phyloP scores from a whole-genome alignment of 2,888 invertebrate genomes.

The Eurytoma californica region DNA sequence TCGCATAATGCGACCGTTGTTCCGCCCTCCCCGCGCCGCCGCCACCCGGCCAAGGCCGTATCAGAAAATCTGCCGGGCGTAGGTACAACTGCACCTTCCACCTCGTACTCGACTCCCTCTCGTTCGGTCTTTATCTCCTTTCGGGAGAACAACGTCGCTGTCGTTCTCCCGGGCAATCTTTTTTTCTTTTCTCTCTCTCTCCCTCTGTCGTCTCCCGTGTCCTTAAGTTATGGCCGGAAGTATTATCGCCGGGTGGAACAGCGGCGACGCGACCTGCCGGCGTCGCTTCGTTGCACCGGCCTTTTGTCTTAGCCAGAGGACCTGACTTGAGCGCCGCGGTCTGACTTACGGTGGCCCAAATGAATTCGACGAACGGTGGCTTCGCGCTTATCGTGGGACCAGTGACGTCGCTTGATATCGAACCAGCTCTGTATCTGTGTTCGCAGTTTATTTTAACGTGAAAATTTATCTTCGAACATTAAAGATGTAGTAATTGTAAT shows the following conservation, averaged over 20 bases:
- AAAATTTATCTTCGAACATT: conserved; percentile 5
- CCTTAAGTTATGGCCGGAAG: conserved; percentile 48
- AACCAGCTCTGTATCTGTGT: neutral
- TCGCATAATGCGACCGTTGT: too few species aligned
- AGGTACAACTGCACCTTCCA: neutral
- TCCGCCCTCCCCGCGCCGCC: neutral
- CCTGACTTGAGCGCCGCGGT: neutral
- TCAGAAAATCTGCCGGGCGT: conserved; percentile 6
- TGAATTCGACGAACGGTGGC: conserved; percentile 13
- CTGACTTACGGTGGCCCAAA: neutral
- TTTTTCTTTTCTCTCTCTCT: neutral
- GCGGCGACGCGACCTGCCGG: neutral
- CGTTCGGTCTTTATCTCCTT: neutral
- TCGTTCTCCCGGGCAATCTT: too few species aligned
- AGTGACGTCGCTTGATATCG: neutral
- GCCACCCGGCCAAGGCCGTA: conserved; percentile 18
- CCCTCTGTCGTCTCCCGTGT: neutral
- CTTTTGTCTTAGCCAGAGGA: neutral
- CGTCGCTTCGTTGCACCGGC: neutral
- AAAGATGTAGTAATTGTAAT: too few species aligned
- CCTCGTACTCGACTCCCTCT: neutral
- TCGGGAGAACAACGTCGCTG: neutral
- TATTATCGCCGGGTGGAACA: conserved; percentile 1
- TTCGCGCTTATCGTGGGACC: neutral
- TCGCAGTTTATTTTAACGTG: neutral